Percentiles rank a stretch among this genome's conserved stretches.
phyloP scores from a whole-genome alignment of 2,888 invertebrate species.

The Masnerella sp. region DNA sequence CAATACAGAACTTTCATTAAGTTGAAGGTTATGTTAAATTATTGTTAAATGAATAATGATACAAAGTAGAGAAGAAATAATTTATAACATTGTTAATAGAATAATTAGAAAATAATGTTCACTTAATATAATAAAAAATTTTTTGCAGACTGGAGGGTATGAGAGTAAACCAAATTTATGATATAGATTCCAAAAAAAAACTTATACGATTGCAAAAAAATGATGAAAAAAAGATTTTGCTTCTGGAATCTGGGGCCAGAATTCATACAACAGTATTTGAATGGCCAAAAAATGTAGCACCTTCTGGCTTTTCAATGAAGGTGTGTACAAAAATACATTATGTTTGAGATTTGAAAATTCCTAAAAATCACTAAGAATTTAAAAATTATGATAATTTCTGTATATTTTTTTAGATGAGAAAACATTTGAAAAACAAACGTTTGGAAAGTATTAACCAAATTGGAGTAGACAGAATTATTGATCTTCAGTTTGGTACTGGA shows the following conservation, averaged over 20 bases:
- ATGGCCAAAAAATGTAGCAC: conserved; percentile 98
- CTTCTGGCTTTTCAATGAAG: conserved; percentile 99
- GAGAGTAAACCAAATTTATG: conserved; percentile 98
- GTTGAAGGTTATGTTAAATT: no score
- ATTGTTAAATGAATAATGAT: no score
- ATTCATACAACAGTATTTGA: conserved; percentile 97
- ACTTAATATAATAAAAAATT: no score
- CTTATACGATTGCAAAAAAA: conserved; percentile 90
- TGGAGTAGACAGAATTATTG: conserved; percentile 95
- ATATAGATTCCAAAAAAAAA: conserved; percentile 97
- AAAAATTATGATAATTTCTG: neutral
- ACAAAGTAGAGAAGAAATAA: no score
- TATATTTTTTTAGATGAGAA: conserved; percentile 85
- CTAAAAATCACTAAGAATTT: no score
- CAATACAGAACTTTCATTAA: no score
- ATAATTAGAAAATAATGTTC: no score
- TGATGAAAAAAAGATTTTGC: conserved; percentile 91
- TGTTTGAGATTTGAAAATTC: no score
- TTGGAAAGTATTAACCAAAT: conserved; percentile 91
- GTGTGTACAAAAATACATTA: no score
- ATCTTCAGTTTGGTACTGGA: conserved; percentile 95
- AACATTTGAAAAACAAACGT: conserved; percentile 97
- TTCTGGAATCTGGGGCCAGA: conserved; percentile 96
- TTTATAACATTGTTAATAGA: no score
- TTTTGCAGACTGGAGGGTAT: conserved; percentile 93